A percentile compares a stretch with the other conserved stretches of the same genome.
Conservation (phyloP, 2,888 invertebrate species). For the Calameuta idolon region DNA sequence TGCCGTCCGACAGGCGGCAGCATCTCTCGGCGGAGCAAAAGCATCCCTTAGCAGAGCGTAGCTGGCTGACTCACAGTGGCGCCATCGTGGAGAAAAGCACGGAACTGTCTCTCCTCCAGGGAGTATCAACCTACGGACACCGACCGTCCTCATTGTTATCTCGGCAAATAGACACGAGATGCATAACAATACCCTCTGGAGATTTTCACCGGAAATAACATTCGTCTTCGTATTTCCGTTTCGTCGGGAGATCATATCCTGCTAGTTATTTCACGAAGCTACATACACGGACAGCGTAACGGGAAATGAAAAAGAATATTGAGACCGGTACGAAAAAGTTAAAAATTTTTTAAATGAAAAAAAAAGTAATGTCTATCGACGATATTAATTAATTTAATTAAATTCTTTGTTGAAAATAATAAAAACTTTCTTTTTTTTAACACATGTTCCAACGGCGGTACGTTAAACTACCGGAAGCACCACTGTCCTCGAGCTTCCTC, state of each 20-base stretch:
- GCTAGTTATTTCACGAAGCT: background rate
- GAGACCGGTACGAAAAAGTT: background rate
- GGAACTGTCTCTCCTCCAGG: conserved; percentile 27
- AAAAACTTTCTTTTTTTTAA: background rate
- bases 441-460: background rate
- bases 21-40: conserved; percentile 32
- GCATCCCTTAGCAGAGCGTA: background rate
- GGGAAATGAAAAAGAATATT: background rate
- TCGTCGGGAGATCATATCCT: background rate
- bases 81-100: conserved; percentile 41
- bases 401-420: background rate
- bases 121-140: conserved; percentile 1
- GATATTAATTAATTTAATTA: background rate
- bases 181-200: background rate
- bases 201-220: background rate
- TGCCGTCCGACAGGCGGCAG: conserved; percentile 50
- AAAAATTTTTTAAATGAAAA: background rate
- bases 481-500: conserved; percentile 31
- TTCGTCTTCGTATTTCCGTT: background rate
- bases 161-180: background rate
- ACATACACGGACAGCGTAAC: background rate
- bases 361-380: background rate
- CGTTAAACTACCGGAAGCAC: conserved; percentile 22
- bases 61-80: conserved; percentile 5
- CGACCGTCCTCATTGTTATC: background rate